Evolutionary conservation across 2,888 invertebrate genomes (phyloP).

Genomic region (Poecilobothrus nobilitatus): DNA sequence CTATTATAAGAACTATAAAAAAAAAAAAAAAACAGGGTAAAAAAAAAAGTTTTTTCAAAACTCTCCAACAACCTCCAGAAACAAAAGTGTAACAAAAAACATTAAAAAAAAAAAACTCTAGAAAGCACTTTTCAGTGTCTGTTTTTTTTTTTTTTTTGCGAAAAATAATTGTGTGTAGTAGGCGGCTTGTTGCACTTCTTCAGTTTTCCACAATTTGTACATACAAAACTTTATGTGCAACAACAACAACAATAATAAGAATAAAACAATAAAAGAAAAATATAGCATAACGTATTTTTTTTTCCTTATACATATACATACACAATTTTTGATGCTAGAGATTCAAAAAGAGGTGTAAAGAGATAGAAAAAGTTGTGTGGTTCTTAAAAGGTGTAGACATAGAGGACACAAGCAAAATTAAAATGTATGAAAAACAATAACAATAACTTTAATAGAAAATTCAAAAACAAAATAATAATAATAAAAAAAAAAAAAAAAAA

Average conservation of each 20-base stretch:
- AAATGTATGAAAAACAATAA: background rate
- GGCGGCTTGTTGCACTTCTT: background rate
- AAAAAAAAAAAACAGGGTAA: background rate
- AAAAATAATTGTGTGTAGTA: background rate
- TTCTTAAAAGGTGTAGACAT: conserved; percentile 2
- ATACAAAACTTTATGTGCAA: background rate
- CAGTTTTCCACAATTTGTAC: background rate
- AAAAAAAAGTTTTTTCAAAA: background rate
- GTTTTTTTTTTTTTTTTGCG: too few species aligned
- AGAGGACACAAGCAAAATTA: background rate
- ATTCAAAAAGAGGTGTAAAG: too few species aligned
- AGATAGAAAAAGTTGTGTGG: background rate
- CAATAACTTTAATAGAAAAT: background rate
- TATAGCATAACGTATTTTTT: background rate
- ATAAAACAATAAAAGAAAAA: background rate
- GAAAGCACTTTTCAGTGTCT: background rate
- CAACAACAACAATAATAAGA: background rate
- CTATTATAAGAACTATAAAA: too few species aligned
- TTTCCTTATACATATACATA: background rate
- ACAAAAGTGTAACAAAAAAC: background rate
- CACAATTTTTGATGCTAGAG: too few species aligned
- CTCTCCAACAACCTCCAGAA: conserved; percentile 1
- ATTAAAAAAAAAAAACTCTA: background rate
- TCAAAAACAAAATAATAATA: background rate
- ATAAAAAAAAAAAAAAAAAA: background rate